These are phyloP conservation scores for Scortum barcoo DNA, from an alignment of 2,113 vertebrate species.

Conservation along the genomic window DNA sequence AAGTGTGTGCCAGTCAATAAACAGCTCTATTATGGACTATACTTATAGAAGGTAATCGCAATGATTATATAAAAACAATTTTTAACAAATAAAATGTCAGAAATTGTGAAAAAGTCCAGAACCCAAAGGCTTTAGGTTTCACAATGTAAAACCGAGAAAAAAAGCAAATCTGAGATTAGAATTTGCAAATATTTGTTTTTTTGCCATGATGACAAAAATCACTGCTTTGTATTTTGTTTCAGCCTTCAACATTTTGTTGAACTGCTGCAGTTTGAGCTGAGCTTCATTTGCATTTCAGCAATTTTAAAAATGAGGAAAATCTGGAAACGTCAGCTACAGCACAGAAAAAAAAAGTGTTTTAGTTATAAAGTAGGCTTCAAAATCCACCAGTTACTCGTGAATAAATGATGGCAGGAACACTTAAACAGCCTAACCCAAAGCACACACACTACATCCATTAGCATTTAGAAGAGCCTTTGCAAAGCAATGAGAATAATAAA, in stretches of 20 bases:
- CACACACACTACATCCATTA: not conserved
- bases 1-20: too few species aligned
- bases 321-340: not conserved
- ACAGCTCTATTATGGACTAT: too few species aligned
- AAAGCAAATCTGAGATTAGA: not conserved
- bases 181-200: not conserved
- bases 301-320: not conserved
- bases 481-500: slow-evolving; percentile 5
- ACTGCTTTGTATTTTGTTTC: too few species aligned
- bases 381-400: slow-evolving; percentile 5
- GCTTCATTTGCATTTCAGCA: not conserved
- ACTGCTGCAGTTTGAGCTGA: not conserved
- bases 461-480: slow-evolving; percentile 16
- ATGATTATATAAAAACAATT: too few species aligned
- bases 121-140: not conserved
- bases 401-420: not conserved
- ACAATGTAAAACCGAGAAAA: not conserved
- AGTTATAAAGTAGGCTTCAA: not conserved
- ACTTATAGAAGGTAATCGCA: too few species aligned
- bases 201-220: too few species aligned
- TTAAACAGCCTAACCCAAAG: too few species aligned
- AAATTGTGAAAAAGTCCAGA: not conserved
- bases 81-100: too few species aligned
- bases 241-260: not conserved
- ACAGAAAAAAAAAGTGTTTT: not conserved